phyloP scores from a whole-genome alignment of 2,797 vertebrate genomes.

The Sphaeramia orbicularis region DNA sequence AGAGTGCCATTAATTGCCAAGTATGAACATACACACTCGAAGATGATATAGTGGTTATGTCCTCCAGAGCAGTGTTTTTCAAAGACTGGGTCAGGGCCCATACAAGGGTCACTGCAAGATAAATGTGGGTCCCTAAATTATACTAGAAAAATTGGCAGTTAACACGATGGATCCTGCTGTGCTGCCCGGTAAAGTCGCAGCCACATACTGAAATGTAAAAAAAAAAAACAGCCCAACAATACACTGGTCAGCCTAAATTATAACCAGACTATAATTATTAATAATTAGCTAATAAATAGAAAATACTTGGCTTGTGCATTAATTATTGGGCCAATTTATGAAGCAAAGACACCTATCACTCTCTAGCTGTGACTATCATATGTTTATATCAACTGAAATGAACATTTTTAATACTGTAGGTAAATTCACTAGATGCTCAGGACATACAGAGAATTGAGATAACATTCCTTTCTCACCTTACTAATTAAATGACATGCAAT shows the following conservation, averaged over 20 bases:
- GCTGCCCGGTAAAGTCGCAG: slow-evolving; percentile 16
- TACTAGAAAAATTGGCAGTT: slow-evolving; percentile 35
- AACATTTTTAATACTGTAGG: too few relatives aligned
- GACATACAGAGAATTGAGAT: too few relatives aligned
- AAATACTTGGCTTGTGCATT: too few relatives aligned
- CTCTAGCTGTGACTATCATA: not conserved
- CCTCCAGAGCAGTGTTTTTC: slow-evolving; percentile 54
- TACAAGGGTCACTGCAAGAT: slow-evolving; percentile 59
- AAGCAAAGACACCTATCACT: not conserved
- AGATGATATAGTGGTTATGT: slow-evolving; percentile 61
- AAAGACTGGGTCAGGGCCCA: slow-evolving; percentile 43
- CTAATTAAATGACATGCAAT: too few relatives aligned
- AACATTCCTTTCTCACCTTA: too few relatives aligned
- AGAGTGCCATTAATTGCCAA: slow-evolving; percentile 66
- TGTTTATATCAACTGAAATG: too few relatives aligned
- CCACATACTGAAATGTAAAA: not conserved
- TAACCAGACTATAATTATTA: not conserved
- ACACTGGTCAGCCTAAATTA: not conserved
- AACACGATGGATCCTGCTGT: slow-evolving; percentile 27
- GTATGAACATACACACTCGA: slow-evolving; percentile 28
- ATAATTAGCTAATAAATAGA: not conserved
- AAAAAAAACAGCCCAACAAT: not conserved
- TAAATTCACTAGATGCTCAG: too few relatives aligned
- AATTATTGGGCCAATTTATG: not conserved
- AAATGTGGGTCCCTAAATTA: slow-evolving; percentile 60